Evolutionary conservation across 2,888 invertebrate genomes (phyloP), one percentile per base, ranked within the genome.

Genomic region (Mythimna lalbum): DNA sequence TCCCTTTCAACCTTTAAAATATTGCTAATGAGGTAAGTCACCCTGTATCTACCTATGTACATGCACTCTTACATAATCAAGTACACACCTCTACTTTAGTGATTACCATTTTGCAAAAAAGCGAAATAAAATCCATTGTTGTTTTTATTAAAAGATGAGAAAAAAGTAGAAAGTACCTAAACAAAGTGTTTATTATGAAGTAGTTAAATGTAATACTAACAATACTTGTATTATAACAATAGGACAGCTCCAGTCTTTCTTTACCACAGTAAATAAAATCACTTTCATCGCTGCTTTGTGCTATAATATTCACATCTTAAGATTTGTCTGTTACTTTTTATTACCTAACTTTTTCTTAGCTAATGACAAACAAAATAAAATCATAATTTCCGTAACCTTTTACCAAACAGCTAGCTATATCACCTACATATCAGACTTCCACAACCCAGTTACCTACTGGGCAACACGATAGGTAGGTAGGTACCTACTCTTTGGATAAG

Each of bases 121-220:
- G 21, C 14, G 21, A 47, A 70, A 62, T 27, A 19, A 47, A 64
- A 47, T 19, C 55, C 39, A 76, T 76, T 76, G 70, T 70, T 14
- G 56, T 70, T 47, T 43, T 70, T 47, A 49, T 53, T 31, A 53
- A 53, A 39, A 39, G 33, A 14, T 65, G 74, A 53, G 73, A 74
- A 57, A 63, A 69, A 57, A 70, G 14, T 61, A 47, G 31, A 76
- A 76, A 69, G 36, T 76, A 43, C 10, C 0, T 52, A 36, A 10
- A 60, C n/a, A 23, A 61, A 61, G 31, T 43, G 5, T 56, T 19
- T 36, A 57, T 50, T 64, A 23, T 23, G 36, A 23, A 17, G 27
- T 63, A 31, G 21, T 62, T 36, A 47, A 7, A 21, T 47, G 47
- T 21, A 60, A 23, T 70, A 47, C 21, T 47, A 19, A 71, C 33